Conservation (phyloP, 2,113 vertebrate species). For the Phycodurus eques region DNA sequence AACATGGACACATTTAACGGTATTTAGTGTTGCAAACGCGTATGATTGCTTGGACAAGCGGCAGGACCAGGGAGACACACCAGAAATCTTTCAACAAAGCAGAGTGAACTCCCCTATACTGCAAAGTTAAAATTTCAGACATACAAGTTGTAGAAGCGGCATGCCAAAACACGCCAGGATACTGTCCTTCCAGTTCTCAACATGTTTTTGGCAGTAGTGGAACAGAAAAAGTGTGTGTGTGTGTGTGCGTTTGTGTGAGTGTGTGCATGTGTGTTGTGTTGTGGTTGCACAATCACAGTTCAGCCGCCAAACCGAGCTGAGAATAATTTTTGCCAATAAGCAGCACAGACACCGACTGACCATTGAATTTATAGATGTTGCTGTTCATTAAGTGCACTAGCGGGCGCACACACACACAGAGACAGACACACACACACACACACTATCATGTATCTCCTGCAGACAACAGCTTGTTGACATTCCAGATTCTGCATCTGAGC, state of each 20-base stretch:
- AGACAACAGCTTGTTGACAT: conserved; percentile 7
- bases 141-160: no score
- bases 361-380: conserved; percentile 51
- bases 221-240: conserved; percentile 36
- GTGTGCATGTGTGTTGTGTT: background rate
- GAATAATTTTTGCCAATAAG: conserved; percentile 48
- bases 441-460: background rate
- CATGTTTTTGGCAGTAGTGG: background rate
- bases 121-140: no score
- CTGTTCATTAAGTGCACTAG: conserved; percentile 57
- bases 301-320: conserved; percentile 23
- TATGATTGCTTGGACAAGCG: no score
- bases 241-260: background rate
- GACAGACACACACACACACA: conserved; percentile 9
- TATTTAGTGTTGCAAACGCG: no score
- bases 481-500: background rate
- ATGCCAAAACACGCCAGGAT: no score
- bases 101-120: no score
- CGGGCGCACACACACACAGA: background rate
- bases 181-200: no score
- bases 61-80: no score
- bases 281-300: conserved; percentile 21
- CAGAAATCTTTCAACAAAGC: no score
- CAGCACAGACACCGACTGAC: conserved; percentile 34
- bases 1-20: no score